Conservation (phyloP, 2,888 invertebrate species). For the Eupithecia subfuscata region DNA sequence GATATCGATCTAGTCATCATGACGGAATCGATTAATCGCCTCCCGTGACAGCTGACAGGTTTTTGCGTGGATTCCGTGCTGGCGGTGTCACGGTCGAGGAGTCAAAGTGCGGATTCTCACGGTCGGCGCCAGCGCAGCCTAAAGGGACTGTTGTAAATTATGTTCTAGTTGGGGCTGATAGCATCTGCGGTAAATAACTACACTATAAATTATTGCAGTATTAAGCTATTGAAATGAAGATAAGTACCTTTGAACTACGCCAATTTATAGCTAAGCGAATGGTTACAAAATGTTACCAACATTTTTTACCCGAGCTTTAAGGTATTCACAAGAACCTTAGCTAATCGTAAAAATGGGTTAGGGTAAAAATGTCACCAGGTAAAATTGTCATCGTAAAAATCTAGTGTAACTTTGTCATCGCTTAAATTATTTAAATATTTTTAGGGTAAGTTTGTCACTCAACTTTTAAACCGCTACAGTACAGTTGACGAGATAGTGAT, state of each 20-base stretch:
- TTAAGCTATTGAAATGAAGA: neutral
- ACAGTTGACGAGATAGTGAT: too few relatives aligned
- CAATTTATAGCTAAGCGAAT: neutral
- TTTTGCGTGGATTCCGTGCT: constrained; percentile 60
- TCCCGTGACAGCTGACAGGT: constrained; percentile 64
- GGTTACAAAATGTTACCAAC: neutral
- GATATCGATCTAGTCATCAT: constrained; percentile 57
- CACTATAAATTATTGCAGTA: neutral
- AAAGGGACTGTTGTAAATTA: constrained; percentile 21
- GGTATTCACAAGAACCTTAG: too few relatives aligned
- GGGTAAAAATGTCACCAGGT: too few relatives aligned
- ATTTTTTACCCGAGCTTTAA: too few relatives aligned
- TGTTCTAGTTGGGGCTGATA: constrained; percentile 14
- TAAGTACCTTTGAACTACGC: neutral
- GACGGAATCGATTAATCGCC: constrained; percentile 74
- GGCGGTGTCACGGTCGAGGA: constrained; percentile 64
- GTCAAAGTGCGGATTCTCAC: constrained; percentile 65
- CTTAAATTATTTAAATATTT: too few relatives aligned
- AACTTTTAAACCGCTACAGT: too few relatives aligned
- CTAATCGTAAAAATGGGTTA: too few relatives aligned
- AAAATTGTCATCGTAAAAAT: too few relatives aligned
- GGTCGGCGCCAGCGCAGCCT: constrained; percentile 58
- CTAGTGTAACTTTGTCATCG: too few relatives aligned
- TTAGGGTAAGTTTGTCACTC: too few relatives aligned
- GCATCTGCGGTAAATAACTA: neutral